Conservation (phyloP, 2,888 invertebrate species). For the Drosophila conformis region DNA sequence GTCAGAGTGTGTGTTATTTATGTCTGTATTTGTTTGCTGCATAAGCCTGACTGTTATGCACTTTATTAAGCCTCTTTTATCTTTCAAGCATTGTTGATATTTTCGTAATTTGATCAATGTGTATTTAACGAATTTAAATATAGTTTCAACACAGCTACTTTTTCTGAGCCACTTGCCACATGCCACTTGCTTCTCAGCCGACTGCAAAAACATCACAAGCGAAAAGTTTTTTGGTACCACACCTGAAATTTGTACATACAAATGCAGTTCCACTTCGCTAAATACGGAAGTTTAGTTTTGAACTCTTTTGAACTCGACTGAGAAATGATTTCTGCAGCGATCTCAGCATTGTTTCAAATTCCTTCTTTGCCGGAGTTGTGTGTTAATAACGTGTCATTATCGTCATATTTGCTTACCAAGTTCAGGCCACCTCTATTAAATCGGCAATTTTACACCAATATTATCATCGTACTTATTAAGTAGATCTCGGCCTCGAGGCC, state of each 20-base stretch:
- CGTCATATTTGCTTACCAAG: conserved; percentile 74
- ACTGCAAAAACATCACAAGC: background rate
- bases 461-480: conserved; percentile 35
- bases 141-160: background rate
- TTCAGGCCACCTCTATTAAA: conserved; percentile 49
- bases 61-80: conserved; percentile 7
- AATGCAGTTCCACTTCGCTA: conserved; percentile 80
- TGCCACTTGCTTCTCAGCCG: background rate
- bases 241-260: conserved; percentile 40
- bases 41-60: background rate
- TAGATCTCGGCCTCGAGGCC: background rate
- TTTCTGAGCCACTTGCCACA: background rate
- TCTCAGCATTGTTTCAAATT: conserved; percentile 71
- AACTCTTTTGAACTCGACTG: conserved; percentile 24
- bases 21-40: conserved; percentile 6
- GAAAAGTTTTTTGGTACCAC: conserved; percentile 34
- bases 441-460: conserved; percentile 17
- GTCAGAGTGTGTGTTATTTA: conserved; percentile 17
- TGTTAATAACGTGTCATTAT: conserved; percentile 82
- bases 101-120: conserved; percentile 1
- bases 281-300: conserved; percentile 71
- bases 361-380: conserved; percentile 28
- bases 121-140: background rate
- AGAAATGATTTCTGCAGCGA: conserved; percentile 37
- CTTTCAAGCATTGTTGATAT: background rate